Conservation (phyloP, 2,888 invertebrate species). For the Amblyteles armatorius region DNA sequence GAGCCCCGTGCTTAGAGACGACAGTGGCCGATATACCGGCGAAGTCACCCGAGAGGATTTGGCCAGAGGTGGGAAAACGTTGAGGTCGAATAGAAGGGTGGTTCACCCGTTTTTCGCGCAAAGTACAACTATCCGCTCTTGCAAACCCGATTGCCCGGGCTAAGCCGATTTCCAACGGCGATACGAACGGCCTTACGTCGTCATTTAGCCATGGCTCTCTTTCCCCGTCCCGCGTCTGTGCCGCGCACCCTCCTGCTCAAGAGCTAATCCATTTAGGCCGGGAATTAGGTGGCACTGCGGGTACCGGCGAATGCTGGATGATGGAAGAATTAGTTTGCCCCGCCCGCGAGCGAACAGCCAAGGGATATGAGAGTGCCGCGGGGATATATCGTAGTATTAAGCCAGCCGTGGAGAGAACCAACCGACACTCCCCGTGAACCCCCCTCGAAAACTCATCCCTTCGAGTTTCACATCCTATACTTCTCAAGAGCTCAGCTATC, state of each 20-base stretch:
- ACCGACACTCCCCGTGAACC: slow-evolving; percentile 28
- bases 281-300: slow-evolving; percentile 71
- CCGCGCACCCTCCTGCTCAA: slow-evolving; percentile 29
- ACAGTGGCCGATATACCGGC: not conserved
- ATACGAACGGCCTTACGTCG: slow-evolving; percentile 69
- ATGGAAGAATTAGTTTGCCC: slow-evolving; percentile 73
- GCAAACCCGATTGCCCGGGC: slow-evolving; percentile 56
- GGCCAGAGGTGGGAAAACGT: slow-evolving; percentile 1
- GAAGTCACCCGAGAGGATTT: slow-evolving; percentile 24
- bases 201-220: slow-evolving; percentile 68
- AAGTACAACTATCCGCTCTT: slow-evolving; percentile 45
- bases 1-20: slow-evolving; percentile 7
- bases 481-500: not conserved
- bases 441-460: slow-evolving; percentile 11
- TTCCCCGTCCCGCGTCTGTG: slow-evolving; percentile 5
- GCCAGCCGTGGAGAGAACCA: slow-evolving; percentile 34
- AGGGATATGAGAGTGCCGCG: slow-evolving; percentile 23
- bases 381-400: slow-evolving; percentile 49
- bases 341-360: slow-evolving; percentile 21
- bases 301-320: slow-evolving; percentile 58
- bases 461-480: slow-evolving; percentile 16
- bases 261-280: slow-evolving; percentile 74
- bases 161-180: slow-evolving; percentile 65
- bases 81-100: slow-evolving; percentile 9
- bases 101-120: slow-evolving; percentile 47